Conservation (phyloP, 2,113 vertebrate genomes). For the Rhea pennata region DNA sequence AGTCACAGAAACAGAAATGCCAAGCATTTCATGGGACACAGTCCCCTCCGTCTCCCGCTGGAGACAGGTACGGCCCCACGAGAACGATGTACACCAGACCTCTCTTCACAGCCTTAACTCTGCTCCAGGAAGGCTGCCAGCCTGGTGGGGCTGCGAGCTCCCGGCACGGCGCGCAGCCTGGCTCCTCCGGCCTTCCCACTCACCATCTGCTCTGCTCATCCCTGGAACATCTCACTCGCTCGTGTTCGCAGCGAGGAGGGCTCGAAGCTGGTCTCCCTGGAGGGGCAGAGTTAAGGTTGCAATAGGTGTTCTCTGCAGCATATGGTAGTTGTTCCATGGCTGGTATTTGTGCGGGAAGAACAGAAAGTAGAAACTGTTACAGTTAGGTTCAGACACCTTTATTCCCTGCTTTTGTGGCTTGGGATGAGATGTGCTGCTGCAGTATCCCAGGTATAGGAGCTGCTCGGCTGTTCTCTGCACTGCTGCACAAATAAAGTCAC, state of each 20-base stretch:
- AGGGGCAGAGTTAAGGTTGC: neutral
- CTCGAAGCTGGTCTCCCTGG: neutral
- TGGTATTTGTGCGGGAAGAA: neutral
- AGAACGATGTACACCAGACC: neutral
- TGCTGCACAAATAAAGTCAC: neutral
- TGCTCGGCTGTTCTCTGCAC: accelerated
- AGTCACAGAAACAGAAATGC: neutral
- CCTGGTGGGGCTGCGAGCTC: neutral
- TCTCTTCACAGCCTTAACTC: neutral
- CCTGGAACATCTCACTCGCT: neutral
- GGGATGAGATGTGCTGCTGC: neutral
- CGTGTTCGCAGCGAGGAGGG: neutral
- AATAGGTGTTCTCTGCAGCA: neutral
- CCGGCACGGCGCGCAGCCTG: accelerated
- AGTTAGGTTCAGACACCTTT: neutral
- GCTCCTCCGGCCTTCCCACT: slow-evolving; percentile 31
- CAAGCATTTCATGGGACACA: neutral
- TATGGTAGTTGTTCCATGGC: neutral
- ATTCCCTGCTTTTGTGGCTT: neutral
- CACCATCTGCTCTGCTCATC: neutral
- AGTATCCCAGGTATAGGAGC: accelerated
- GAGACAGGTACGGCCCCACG: accelerated
- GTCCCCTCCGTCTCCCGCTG: neutral
- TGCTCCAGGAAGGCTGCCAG: neutral
- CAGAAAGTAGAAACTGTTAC: neutral